A percentile compares a stretch with the other conserved stretches of the same genome.
phyloP scores from a whole-genome alignment of 2,797 vertebrate species.

The Hemitrygon akajei region DNA sequence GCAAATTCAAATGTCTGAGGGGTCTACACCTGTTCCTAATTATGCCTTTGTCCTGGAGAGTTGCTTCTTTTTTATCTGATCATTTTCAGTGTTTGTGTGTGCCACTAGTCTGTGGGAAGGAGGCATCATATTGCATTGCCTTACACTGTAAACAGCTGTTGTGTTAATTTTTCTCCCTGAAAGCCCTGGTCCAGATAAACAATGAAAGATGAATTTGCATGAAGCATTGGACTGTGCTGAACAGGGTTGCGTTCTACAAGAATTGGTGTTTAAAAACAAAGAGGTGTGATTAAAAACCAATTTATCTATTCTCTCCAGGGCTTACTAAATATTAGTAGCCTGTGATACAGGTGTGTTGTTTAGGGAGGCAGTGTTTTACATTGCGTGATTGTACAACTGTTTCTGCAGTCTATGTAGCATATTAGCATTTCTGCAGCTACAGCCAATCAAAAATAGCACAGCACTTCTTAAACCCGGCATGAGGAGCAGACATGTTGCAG shows the following conservation, averaged over 20 bases:
- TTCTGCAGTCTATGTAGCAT: background rate
- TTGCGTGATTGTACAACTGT: background rate
- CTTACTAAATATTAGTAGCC: background rate
- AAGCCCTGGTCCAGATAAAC: too few relatives aligned
- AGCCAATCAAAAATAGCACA: conserved; percentile 1
- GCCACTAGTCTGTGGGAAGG: too few relatives aligned
- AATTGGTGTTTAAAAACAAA: background rate
- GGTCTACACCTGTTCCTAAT: too few relatives aligned
- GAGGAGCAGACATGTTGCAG: background rate
- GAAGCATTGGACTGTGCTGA: background rate
- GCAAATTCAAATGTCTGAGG: too few relatives aligned
- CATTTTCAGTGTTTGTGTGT: too few relatives aligned
- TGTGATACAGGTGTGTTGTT: background rate
- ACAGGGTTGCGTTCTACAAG: background rate
- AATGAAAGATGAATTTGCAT: background rate
- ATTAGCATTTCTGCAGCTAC: background rate
- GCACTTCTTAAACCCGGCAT: background rate
- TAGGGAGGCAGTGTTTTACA: background rate
- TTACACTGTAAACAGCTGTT: too few relatives aligned
- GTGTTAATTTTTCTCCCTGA: too few relatives aligned
- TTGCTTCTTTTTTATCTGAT: too few relatives aligned
- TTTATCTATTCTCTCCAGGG: background rate
- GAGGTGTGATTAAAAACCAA: background rate
- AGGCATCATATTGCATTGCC: too few relatives aligned
- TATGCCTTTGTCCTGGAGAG: too few relatives aligned